Conservation (phyloP, 2,797 vertebrate species). For the Podarcis lilfordi region DNA sequence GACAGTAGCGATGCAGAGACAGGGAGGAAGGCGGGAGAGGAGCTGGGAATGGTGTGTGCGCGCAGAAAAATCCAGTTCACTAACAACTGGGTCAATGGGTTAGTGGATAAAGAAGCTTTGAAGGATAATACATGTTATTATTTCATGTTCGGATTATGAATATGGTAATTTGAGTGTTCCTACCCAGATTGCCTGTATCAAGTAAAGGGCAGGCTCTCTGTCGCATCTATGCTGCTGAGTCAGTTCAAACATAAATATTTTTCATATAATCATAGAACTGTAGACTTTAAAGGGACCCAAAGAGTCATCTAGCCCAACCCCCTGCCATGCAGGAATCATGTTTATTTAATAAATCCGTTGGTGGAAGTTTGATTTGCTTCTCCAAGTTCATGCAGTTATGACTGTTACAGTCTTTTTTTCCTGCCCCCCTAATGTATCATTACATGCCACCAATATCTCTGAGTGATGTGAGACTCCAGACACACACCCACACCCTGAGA, state of each 20-base stretch:
- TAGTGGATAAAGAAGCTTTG: constrained; percentile 23
- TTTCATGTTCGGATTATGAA: constrained; percentile 18
- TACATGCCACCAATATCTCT: too few species aligned
- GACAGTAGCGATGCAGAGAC: background rate
- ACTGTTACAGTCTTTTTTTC: background rate
- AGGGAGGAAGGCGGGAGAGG: background rate
- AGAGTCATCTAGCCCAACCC: too few species aligned
- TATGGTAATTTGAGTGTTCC: constrained; percentile 13
- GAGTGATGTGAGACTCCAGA: too few species aligned
- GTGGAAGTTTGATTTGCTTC: background rate
- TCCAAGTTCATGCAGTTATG: background rate
- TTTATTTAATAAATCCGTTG: background rate
- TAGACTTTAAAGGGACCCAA: too few species aligned
- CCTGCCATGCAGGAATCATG: too few species aligned
- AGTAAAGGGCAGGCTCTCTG: background rate
- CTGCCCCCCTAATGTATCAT: too few species aligned
- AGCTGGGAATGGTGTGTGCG: background rate
- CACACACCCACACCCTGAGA: too few species aligned
- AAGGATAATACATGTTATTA: constrained; percentile 20
- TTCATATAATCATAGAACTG: too few species aligned
- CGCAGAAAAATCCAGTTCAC: background rate
- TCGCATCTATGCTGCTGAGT: background rate
- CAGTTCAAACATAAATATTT: background rate
- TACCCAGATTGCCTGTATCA: background rate
- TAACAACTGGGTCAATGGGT: constrained; percentile 31